Conservation (phyloP, 1,140 invertebrate species). For the Conus ventricosus region DNA sequence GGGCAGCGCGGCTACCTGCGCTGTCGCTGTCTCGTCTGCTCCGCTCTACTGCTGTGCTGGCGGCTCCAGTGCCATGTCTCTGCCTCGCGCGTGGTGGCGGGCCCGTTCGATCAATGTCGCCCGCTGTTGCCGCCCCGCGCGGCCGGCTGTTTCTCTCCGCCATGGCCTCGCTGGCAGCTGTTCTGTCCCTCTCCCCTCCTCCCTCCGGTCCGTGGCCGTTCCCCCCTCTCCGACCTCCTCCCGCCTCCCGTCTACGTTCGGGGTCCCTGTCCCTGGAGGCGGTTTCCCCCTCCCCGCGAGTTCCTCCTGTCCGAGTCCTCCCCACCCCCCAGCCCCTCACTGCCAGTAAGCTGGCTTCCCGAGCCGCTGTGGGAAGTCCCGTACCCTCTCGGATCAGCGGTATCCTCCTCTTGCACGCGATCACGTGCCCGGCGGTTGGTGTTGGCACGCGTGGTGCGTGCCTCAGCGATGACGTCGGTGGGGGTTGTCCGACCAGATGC, state of each 20-base stretch:
- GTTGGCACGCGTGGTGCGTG: background rate
- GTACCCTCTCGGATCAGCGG: no score
- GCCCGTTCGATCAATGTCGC: constrained; percentile 5
- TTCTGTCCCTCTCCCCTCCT: background rate
- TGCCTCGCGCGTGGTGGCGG: constrained; percentile 1
- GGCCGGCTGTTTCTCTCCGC: background rate
- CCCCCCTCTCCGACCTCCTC: constrained; percentile 1
- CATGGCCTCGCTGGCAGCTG: background rate
- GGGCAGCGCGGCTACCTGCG: constrained; percentile 3
- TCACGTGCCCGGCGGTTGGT: background rate
- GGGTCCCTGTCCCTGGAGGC: background rate
- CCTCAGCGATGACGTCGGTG: background rate
- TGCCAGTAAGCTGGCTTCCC: background rate
- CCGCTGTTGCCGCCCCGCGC: background rate
- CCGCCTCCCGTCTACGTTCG: background rate
- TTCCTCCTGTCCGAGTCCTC: background rate
- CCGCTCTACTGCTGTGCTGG: background rate
- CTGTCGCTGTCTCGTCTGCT: background rate
- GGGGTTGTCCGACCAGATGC: background rate
- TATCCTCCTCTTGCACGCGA: background rate
- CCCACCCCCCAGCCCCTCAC: background rate
- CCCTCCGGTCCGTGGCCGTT: constrained; percentile 45
- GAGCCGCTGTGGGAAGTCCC: background rate
- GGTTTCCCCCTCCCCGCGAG: background rate
- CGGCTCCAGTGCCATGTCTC: background rate